Conservation (phyloP, 1,140 invertebrate species). For the Ctenoplectra terminalis region DNA sequence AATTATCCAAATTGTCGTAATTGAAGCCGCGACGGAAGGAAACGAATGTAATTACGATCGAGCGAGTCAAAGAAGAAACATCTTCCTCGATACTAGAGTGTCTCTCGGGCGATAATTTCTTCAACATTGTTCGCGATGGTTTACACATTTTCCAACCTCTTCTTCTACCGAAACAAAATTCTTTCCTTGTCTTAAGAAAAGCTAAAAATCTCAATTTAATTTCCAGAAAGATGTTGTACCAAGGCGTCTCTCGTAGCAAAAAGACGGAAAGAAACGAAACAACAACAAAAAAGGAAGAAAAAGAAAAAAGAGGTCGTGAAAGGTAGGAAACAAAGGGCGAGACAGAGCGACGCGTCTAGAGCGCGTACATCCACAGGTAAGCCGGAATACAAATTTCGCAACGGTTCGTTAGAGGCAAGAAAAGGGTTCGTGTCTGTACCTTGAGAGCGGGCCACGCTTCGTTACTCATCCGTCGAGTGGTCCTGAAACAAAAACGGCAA, state of each 20-base stretch:
- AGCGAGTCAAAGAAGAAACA: not conserved
- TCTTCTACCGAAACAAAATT: too few species aligned
- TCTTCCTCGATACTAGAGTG: too few species aligned
- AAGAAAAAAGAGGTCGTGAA: not conserved
- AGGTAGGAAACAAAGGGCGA: not conserved
- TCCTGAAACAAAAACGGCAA: constrained; percentile 53
- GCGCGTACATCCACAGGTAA: not conserved
- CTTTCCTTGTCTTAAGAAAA: too few species aligned
- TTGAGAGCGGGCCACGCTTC: constrained; percentile 50
- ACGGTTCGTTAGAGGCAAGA: constrained; percentile 53
- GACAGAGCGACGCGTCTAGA: not conserved
- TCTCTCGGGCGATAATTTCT: too few species aligned
- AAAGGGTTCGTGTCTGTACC: constrained; percentile 30
- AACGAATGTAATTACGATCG: not conserved
- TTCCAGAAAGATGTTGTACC: not conserved
- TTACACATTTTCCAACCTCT: too few species aligned
- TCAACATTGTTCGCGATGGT: too few species aligned
- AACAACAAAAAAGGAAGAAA: not conserved
- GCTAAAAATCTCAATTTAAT: not conserved
- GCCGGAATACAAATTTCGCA: constrained; percentile 31
- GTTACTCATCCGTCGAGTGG: constrained; percentile 50
- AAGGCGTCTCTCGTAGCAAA: too few species aligned
- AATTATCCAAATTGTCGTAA: constrained; percentile 34
- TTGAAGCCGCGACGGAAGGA: not conserved
- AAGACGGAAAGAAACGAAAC: too few species aligned